These are phyloP conservation scores for Sinocyclocheilus maitianheensis DNA, from an alignment of 2,113 vertebrate genomes.

Conservation along the genomic window DNA sequence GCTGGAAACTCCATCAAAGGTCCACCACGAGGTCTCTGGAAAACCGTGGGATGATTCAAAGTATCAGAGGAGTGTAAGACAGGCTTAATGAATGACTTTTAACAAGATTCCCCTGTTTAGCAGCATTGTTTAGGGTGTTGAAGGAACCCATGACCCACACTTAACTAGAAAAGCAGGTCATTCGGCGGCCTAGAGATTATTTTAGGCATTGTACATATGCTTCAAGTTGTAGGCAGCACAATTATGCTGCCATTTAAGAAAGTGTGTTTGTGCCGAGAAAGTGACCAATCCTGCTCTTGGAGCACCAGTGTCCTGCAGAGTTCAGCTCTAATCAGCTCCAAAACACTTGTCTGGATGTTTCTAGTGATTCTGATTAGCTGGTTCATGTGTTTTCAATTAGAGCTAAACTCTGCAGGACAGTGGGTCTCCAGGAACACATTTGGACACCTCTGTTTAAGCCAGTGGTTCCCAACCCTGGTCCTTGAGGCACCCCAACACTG, in stretches of 20 bases:
- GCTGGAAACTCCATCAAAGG: conserved; percentile 72
- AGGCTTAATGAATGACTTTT: conserved; percentile 48
- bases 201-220: not conserved
- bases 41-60: conserved; percentile 42
- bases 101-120: not conserved
- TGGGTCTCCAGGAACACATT: not conserved
- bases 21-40: conserved; percentile 54
- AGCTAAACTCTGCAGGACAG: not conserved
- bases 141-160: not conserved
- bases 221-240: not conserved
- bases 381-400: too few species aligned
- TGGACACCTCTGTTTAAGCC: not conserved
- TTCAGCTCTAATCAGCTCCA: not conserved
- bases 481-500: too few species aligned
- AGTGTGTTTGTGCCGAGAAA: not conserved
- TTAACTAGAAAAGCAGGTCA: not conserved
- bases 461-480: too few species aligned
- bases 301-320: not conserved
- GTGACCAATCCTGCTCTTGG: too few species aligned
- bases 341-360: not conserved
- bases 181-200: not conserved
- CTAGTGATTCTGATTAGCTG: not conserved
- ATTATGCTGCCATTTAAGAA: not conserved
- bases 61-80: conserved; percentile 3
- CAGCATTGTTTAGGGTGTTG: not conserved